Evolutionary conservation across 2,888 invertebrate genomes (phyloP).

Genomic region (Cybosia mesomella): DNA sequence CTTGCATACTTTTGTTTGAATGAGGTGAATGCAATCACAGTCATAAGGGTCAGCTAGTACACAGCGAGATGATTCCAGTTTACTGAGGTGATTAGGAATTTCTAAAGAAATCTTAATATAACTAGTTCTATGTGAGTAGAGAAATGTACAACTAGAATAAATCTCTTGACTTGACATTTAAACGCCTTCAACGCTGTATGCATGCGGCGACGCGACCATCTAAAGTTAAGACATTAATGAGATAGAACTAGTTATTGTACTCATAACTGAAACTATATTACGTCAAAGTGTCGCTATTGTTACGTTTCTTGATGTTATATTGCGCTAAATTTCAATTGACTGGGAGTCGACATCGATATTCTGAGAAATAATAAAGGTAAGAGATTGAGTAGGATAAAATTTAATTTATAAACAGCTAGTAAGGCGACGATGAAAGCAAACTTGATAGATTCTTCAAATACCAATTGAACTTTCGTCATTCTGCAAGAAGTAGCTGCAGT

Average conservation of each 20-base stretch:
- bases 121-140: not conserved
- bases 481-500: slow-evolving; percentile 21
- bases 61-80: not conserved
- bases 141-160: not conserved
- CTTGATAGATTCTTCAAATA: slow-evolving; percentile 15
- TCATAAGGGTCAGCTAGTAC: too few species aligned
- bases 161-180: not conserved
- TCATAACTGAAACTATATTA: not conserved
- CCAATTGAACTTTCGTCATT: slow-evolving; percentile 33
- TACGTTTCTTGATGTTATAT: not conserved
- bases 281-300: slow-evolving; percentile 5
- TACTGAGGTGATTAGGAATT: not conserved
- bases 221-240: slow-evolving; percentile 1
- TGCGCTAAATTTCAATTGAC: not conserved
- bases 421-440: slow-evolving; percentile 17
- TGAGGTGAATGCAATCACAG: too few species aligned
- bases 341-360: not conserved
- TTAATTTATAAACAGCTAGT: not conserved
- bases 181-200: not conserved
- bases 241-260: slow-evolving; percentile 3
- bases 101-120: not conserved
- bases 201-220: not conserved
- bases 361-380: not conserved
- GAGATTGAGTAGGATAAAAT: not conserved
- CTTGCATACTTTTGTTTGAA: too few species aligned